These are phyloP conservation scores for Xanthia icteritia DNA, from an alignment of 2,888 invertebrate genomes.

Conservation along the genomic window DNA sequence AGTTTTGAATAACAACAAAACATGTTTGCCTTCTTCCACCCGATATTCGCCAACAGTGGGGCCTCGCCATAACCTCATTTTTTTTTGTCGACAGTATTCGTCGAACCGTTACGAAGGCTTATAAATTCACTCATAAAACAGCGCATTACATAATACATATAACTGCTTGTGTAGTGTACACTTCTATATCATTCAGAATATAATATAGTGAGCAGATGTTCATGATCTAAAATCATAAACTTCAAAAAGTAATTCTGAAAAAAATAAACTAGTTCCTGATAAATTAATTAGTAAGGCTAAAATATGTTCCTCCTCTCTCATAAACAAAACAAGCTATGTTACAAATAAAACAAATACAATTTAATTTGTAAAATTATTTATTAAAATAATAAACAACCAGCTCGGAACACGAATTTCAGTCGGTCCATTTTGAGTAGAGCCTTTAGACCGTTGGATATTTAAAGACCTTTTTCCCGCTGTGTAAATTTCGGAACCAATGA, in stretches of 20 bases:
- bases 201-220: conserved; percentile 14
- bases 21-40: background rate
- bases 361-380: conserved; percentile 43
- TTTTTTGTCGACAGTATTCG: conserved; percentile 45
- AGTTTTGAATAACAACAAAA: background rate
- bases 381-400: conserved; percentile 40
- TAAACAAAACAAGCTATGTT: background rate
- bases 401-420: conserved; percentile 10
- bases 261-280: background rate
- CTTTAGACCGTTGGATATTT: conserved; percentile 26
- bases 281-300: background rate
- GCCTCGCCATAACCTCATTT: conserved; percentile 51
- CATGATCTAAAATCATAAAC: background rate
- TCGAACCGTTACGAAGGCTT: conserved; percentile 51
- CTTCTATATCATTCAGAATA: conserved; percentile 28
- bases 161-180: conserved; percentile 41
- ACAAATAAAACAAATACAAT: conserved; percentile 27
- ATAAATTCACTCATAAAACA: conserved; percentile 60
- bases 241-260: background rate
- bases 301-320: background rate
- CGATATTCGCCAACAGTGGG: conserved; percentile 16
- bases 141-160: conserved; percentile 49
- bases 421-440: background rate
- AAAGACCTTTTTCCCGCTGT: background rate
- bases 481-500: background rate